A percentile compares a stretch with the other conserved stretches of the same genome.
These are phyloP conservation scores for Pyrgilauda ruficollis DNA, from an alignment of 2,113 vertebrate species.

Conservation along the genomic window DNA sequence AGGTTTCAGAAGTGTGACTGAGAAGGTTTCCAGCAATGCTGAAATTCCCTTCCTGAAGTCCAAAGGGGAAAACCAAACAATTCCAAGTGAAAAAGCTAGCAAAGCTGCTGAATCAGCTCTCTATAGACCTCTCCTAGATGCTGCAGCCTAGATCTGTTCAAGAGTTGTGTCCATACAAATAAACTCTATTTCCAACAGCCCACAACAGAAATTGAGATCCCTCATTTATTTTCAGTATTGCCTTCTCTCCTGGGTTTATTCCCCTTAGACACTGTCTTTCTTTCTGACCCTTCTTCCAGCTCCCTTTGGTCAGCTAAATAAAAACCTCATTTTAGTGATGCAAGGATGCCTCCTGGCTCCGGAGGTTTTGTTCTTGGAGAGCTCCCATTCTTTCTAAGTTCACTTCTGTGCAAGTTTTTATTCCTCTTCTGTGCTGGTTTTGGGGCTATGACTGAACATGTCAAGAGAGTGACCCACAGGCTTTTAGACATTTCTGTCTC, in stretches of 20 bases:
- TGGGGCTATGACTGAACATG: not conserved
- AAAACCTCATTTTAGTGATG: not conserved
- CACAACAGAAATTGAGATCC: not conserved
- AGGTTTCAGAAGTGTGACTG: not conserved
- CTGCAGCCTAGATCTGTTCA: not conserved
- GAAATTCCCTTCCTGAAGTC: not conserved
- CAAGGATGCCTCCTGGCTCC: not conserved
- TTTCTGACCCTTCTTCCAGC: not conserved
- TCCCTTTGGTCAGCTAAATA: not conserved
- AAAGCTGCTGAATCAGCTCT: constrained; percentile 9
- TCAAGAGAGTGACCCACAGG: not conserved
- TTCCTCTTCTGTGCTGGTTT: not conserved
- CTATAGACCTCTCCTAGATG: not conserved
- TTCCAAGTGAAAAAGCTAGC: not conserved
- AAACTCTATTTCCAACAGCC: not conserved
- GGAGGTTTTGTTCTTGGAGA: not conserved
- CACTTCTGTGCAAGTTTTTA: not conserved
- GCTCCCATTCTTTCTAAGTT: not conserved
- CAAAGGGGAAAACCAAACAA: not conserved
- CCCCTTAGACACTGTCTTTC: not conserved
- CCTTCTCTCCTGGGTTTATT: not conserved
- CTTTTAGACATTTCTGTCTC: not conserved
- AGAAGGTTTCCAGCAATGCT: constrained; percentile 11
- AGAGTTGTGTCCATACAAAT: not conserved
- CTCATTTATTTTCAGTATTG: not conserved